These are phyloP conservation scores for Lethocerus indicus DNA, from an alignment of 1,140 invertebrate genomes.

Conservation along the genomic window DNA sequence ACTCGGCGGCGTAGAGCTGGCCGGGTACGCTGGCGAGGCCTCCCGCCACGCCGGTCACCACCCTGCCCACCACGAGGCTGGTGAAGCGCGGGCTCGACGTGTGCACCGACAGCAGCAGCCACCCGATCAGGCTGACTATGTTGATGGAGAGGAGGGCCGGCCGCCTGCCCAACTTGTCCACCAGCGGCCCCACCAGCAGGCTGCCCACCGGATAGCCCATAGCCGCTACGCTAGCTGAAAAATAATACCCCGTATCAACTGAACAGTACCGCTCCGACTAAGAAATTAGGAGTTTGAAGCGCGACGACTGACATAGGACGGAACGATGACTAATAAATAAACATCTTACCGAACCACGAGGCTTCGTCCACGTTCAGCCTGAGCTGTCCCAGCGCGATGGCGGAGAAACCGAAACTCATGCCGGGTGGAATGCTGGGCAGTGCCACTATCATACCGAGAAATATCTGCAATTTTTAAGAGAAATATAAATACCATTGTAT, in stretches of 20 bases:
- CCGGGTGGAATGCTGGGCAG: conserved; percentile 29
- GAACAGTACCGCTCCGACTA: background rate
- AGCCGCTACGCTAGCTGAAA: conserved; percentile 36
- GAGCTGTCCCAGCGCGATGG: conserved; percentile 29
- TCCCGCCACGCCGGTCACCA: conserved; percentile 27
- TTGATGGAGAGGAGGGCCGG: conserved; percentile 30
- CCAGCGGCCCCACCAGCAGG: conserved; percentile 31
- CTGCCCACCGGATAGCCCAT: conserved; percentile 34
- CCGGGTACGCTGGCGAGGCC: conserved; percentile 17
- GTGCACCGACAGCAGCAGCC: conserved; percentile 27
- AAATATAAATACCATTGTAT: too few relatives aligned
- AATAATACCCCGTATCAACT: background rate
- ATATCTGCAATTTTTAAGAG: conserved; percentile 19
- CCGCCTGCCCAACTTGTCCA: conserved; percentile 46
- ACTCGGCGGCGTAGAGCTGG: conserved; percentile 25
- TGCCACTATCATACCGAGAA: conserved; percentile 24
- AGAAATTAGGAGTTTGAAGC: background rate
- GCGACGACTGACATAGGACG: too few relatives aligned
- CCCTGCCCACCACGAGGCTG: conserved; percentile 29
- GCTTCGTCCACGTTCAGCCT: conserved; percentile 20
- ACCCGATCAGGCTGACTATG: conserved; percentile 33
- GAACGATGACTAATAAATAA: background rate
- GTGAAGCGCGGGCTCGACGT: conserved; percentile 8
- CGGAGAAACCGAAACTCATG: conserved; percentile 32
- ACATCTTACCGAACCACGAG: conserved; percentile 34